Evolutionary conservation across 2,888 invertebrate species (phyloP), one percentile per base, ranked within the genome.

Genomic region (Sinhomidia bicolor): DNA sequence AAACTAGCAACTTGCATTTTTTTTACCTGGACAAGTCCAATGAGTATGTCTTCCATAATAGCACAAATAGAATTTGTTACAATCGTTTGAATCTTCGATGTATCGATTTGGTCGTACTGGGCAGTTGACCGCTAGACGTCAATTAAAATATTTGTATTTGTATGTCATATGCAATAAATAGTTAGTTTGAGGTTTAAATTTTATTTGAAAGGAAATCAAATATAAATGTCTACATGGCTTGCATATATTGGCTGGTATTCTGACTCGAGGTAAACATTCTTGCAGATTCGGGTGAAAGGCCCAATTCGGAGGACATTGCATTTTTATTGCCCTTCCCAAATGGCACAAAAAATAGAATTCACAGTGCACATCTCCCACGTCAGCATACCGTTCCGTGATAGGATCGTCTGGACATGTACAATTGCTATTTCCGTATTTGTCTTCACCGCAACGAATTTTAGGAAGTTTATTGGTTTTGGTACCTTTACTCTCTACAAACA

Each of bases 31-130:
- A 62, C 91, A 91, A 1, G 86, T 65, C 54, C 84, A 90, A 51
- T 90, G 91, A 14, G 79, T 85, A 57, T 90, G 86, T 62, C 62
- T 83, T 29, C 89, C 90, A 54, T 82, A 90, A 47, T 85, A 91
- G 79, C 91, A 91, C n/a, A 91, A 83, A 81, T 87, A 91, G 51
- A 88, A 91, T 62, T 89, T 91, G 1, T 89, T 88, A 41, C 91
- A 91, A 76, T 91, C 91, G 0, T 89, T 76, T 0, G 89, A 80
- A 47, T 91, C 91, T 26, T 81, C 85, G n/a, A 90, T 51, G 32
- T 90, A 90, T 0, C 81, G 80, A 82, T 91, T 91, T 17, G 26
- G 60, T 29, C 32, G 54, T 44, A 89, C 0, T 74, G 89, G 90
- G 71, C 90, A 90, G 6, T 84, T 41, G 0, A 89, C 87, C 17